These are phyloP conservation scores for Ethmia dodecea DNA, from an alignment of 2,888 invertebrate genomes.

Conservation along the genomic window DNA sequence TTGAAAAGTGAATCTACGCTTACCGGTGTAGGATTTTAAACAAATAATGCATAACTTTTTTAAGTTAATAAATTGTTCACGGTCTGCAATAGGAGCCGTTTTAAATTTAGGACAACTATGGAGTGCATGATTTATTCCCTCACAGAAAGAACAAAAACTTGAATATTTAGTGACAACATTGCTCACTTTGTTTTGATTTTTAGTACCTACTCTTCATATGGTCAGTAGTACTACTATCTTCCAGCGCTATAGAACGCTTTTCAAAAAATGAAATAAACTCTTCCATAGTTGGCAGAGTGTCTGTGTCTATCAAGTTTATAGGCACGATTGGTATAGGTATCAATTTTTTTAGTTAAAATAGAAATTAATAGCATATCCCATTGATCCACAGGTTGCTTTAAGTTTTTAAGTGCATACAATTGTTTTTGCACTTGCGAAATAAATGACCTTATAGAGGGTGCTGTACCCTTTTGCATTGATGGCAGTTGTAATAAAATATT, in stretches of 20 bases:
- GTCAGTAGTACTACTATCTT: conserved; percentile 6
- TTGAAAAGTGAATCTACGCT: conserved; percentile 3
- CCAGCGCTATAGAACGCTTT: conserved; percentile 15
- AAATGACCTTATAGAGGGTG: conserved; percentile 16
- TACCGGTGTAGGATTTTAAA: conserved; percentile 1
- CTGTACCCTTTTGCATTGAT: conserved; percentile 16
- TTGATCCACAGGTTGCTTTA: conserved; percentile 2
- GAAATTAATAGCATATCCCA: conserved; percentile 5
- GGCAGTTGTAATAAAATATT: conserved; percentile 11
- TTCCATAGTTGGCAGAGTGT: conserved; percentile 10
- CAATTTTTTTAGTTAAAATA: conserved; percentile 5
- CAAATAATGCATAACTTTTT: conserved; percentile 8
- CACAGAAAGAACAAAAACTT: background rate
- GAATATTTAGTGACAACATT: background rate
- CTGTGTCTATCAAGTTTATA: conserved; percentile 11
- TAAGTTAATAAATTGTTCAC: background rate
- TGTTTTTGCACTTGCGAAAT: conserved; percentile 10
- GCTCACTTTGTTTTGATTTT: conserved; percentile 3
- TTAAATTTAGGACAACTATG: conserved; percentile 6
- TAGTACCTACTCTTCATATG: background rate
- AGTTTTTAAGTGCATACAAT: conserved; percentile 5
- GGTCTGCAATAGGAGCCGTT: conserved; percentile 5
- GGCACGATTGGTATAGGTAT: conserved; percentile 5
- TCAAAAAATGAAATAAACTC: conserved; percentile 14
- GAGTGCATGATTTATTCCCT: background rate